Evolutionary conservation across 2,888 invertebrate genomes (phyloP), one percentile per base, ranked within the genome.

Genomic region (Cryptocephalus moraei): DNA sequence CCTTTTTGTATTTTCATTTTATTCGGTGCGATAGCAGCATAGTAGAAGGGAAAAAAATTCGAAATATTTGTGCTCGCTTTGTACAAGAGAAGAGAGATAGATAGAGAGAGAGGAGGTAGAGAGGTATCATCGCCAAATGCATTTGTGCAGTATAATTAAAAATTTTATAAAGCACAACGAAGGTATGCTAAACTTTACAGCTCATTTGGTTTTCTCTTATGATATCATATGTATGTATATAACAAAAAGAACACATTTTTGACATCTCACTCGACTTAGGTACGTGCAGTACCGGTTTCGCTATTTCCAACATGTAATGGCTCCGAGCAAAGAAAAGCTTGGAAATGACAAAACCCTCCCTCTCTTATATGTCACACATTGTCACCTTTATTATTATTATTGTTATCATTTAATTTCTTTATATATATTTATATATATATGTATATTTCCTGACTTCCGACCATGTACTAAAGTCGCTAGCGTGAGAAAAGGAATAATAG

Each of bases 241-340:
- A 55, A 54, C 48, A 55, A 59, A 61, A 61, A 62, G 60, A 63
- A 65, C 63, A 63, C 63, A 62, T 62, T 59, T 54, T 58, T 56
- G 57, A 62, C 57, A 59, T 63, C 62, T 63, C 64, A 65, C 64
- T 66, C 65, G 62, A 62, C 63, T 64, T 66, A 64, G 65, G 65
- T 66, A 63, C 64, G 58, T 22, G 22, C 22, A 22, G 22, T 22
- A 22, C 22, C 22, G 22, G 6, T 49, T 49, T 45, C 45, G 47
- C 45, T 39, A 48, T 46, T 51, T 50, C 52, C 47, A 43, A 47
- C 47, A 43, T 39, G 43, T 47, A 47, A 47, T 22, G 6, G 22
- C 22, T 22, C 22, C 22, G 6, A 22, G 6, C 22, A 22, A 22
- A 22, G 22, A 22, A 22, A 22, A 22, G 22, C 22, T 45, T 50